Percentiles rank a stretch among this genome's conserved stretches.
Conservation (phyloP, 2,888 invertebrate species). For the Buathra laborator region DNA sequence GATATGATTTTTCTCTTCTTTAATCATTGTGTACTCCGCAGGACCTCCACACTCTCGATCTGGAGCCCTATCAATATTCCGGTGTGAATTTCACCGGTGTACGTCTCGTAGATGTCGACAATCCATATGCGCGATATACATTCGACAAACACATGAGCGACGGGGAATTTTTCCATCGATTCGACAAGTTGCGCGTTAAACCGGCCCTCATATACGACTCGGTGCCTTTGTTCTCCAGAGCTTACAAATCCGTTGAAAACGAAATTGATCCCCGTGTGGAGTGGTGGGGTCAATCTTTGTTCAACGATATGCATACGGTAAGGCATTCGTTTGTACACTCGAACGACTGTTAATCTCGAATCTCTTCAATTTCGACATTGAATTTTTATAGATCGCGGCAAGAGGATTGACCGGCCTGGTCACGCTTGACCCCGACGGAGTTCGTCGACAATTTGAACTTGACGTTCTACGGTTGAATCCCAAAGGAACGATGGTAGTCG, state of each 20-base stretch:
- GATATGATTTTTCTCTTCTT: too few species aligned
- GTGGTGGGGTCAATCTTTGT: conserved; percentile 91
- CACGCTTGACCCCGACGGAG: conserved; percentile 92
- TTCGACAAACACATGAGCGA: conserved; percentile 77
- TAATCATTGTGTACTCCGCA: conserved; percentile 80
- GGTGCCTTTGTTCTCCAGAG: conserved; percentile 92
- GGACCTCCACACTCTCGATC: conserved; percentile 93
- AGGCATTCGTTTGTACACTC: conserved; percentile 76
- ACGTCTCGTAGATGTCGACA: conserved; percentile 88
- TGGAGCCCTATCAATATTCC: conserved; percentile 91
- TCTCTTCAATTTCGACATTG: background rate
- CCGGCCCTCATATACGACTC: conserved; percentile 95
- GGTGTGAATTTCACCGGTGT: conserved; percentile 94
- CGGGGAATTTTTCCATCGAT: conserved; percentile 67
- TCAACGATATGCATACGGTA: conserved; percentile 94
- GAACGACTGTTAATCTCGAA: background rate
- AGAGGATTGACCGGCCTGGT: conserved; percentile 92
- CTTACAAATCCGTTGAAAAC: conserved; percentile 89
- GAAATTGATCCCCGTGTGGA: conserved; percentile 85
- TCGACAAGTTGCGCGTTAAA: conserved; percentile 87
- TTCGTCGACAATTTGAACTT: conserved; percentile 89
- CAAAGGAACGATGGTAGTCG: conserved; percentile 89
- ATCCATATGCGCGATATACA: conserved; percentile 86
- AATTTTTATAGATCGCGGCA: conserved; percentile 87
- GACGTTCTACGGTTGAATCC: conserved; percentile 89